Evolutionary conservation across 2,888 invertebrate species (phyloP), one percentile per base, ranked within the genome.

Genomic region (Piscicola geometra): DNA sequence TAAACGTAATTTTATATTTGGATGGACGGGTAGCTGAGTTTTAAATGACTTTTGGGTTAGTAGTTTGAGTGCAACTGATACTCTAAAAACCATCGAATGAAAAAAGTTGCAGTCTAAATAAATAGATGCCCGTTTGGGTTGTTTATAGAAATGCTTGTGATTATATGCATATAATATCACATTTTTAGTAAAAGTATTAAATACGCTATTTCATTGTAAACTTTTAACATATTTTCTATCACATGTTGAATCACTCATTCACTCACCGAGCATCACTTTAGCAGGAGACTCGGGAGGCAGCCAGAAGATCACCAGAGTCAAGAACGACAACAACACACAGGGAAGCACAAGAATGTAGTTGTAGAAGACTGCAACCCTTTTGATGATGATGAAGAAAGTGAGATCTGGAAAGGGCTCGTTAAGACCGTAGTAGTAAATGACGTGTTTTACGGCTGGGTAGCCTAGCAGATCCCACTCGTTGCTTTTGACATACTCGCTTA

Each of bases 271-370:
- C 77, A 83, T 81, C 81, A 86, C 83, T 80, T 86, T 86, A 1
- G 85, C 84, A 12, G 86, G 85, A 30, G 85, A 85, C 78, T 86
- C 85, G 1, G 86, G 85, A 28, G 86, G 86, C 50, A 86, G 82
- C 86, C 86, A 86, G 81, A 85, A 86, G 68, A 86, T 81, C 21
- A 86, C 85, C 75, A 86, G 81, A 0, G 85, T 86, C 69, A 86
- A 81, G 30, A 83, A 83, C n/a, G 85, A 85, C 70, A 86, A 81
- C 32, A 86, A 81, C 47, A 86, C 84, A 80, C 86, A 86, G 25
- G 86, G 86, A 70, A 85, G 80, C 75, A 86, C 83, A 73, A 86
- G 81, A 72, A 86, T 84, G 81, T 86, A 85, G 75, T 83, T 84
- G 81, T 85, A 86, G 84, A 85, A 76, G 67, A 80, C 78, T 56